phyloP scores from a whole-genome alignment of 1,140 invertebrate species.

The Papilio aristodemus region DNA sequence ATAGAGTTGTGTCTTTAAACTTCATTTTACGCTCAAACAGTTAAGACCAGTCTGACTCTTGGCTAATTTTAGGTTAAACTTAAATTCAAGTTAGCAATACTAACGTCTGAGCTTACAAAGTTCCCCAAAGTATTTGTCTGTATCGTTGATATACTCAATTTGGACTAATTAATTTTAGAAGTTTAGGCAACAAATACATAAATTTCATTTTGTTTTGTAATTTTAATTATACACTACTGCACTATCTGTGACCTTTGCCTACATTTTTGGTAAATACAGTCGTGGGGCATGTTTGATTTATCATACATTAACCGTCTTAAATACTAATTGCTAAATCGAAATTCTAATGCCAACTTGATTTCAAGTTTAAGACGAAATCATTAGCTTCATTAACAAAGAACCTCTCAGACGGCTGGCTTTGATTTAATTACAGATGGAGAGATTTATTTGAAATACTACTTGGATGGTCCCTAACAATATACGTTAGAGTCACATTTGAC shows the following conservation, averaged over 20 bases:
- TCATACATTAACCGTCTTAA: neutral
- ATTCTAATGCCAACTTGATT: conserved; percentile 1
- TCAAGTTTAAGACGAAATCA: conserved; percentile 16
- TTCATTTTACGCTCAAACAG: neutral
- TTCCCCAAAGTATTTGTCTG: neutral
- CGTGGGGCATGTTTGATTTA: too few species aligned
- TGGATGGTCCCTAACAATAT: neutral
- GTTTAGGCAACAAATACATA: too few species aligned
- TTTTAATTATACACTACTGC: too few species aligned
- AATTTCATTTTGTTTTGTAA: too few species aligned
- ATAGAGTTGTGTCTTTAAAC: neutral
- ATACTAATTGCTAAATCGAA: conserved; percentile 17
- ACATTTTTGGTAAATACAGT: too few species aligned
- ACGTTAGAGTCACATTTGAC: too few species aligned
- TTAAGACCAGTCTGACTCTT: neutral
- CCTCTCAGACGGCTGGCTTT: neutral
- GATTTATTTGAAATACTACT: neutral
- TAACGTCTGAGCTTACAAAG: neutral
- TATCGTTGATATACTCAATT: too few species aligned
- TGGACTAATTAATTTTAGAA: too few species aligned
- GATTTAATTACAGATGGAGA: neutral
- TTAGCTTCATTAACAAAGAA: conserved; percentile 11
- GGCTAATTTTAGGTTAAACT: neutral
- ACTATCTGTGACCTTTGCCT: neutral
- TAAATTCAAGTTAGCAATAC: neutral